Base-by-base conservation (phyloP, 2,888 invertebrate genomes). In the Sminthurides aquaticus region DNA sequence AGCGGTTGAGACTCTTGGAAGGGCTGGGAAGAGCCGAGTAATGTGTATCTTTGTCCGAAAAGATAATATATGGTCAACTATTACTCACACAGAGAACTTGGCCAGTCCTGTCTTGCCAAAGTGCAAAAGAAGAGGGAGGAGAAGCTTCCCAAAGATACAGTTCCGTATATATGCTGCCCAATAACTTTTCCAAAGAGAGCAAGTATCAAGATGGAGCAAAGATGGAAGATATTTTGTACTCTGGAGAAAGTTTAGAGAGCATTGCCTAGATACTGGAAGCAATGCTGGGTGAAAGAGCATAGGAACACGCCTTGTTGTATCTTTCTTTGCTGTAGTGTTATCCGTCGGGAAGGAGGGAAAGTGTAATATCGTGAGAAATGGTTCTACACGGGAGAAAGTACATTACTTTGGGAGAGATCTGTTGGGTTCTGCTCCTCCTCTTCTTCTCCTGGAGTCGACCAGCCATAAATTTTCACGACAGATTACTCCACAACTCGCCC, bases 391-490 rank as follows among this genome's bases (percentile, higher is more conserved):
- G 43, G 8, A n/a, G n/a, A n/a, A n/a, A n/a, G n/a, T n/a, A n/a
- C n/a, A n/a, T 15, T 34, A 34, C 43, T 34, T 15, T 34, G 15
- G 43, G 8, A 11, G 5, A 11, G 5, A 34, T 15, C 43, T 34
- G 5, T 34, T 15, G 8, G 43, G 15, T 5, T 34, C 5, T 15
- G 43, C 43, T 34, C 5, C 43, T 11, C 5, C 43, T 34, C 43
- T 15, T 34, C 43, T 15, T 34, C 15, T 34, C 15, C 43, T n/a
- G n/a, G 8, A 34, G 62, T 49, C 48, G 55, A 60, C 67, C 60
- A 58, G 63, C 59, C 62, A 69, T 69, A 69, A 69, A 69, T 69
- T 69, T 66, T 69, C 67, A 68, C 64, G 69, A 69, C 69, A 69
- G 69, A 69, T 69, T 69, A 69, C 69, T 69, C 67, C 59, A 59